phyloP scores from a whole-genome alignment of 2,113 vertebrate species.

The Brienomyrus longianalis region DNA sequence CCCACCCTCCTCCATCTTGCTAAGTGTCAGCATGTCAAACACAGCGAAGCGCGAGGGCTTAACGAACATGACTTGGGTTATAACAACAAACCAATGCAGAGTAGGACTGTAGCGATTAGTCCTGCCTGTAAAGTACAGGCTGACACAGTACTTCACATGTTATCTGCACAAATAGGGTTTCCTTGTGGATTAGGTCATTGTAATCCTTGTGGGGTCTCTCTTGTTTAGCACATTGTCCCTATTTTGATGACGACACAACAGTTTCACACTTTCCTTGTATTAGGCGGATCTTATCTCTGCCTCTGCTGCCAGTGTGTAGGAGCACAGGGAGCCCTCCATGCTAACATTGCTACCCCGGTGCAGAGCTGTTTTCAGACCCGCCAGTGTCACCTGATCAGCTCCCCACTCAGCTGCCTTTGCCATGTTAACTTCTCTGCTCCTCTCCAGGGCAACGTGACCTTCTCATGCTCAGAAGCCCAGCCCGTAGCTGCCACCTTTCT shows the following conservation, averaged over 20 bases:
- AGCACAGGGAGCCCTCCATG: background rate
- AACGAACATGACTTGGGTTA: background rate
- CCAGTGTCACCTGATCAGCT: background rate
- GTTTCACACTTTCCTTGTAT: background rate
- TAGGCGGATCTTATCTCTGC: background rate
- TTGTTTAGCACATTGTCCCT: background rate
- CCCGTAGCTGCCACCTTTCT: constrained; percentile 83
- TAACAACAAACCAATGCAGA: background rate
- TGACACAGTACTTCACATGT: background rate
- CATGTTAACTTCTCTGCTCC: background rate
- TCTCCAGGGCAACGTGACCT: constrained; percentile 89
- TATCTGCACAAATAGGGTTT: background rate
- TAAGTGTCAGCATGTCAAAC: background rate
- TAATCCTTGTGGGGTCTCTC: background rate
- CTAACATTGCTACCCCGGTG: background rate
- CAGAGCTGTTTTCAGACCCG: background rate
- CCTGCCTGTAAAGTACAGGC: background rate
- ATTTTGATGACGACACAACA: background rate
- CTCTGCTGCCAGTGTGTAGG: background rate
- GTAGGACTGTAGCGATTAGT: background rate
- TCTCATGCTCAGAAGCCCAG: constrained; percentile 83
- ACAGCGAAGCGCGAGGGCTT: background rate
- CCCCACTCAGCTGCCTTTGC: background rate
- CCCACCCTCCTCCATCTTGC: background rate
- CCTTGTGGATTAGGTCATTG: background rate